Evolutionary conservation across 1,140 invertebrate species (phyloP), one percentile per base, ranked within the genome.

Genomic region (Neuroterus valhalla): DNA sequence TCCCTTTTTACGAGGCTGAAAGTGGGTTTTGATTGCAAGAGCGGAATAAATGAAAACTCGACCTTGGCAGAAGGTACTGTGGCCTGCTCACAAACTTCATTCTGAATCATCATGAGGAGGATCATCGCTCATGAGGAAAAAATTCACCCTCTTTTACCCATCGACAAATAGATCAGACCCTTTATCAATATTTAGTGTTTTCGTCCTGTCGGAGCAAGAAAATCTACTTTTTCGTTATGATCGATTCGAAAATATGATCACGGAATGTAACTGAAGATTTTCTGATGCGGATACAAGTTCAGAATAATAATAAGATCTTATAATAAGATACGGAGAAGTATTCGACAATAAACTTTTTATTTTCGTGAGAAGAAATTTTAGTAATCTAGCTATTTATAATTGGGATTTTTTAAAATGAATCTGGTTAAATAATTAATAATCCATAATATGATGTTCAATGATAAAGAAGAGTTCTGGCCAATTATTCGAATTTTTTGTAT

Each of bases 21-120:
- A 77, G 76, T 73, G 72, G 68, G 44, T 77, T 77, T 77, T 77
- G 71, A 77, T 77, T 77, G 66, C 76, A 52, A 71, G 55, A 55
- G 21, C 52, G 52, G 46, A 77, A 77, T 70, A 77, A 77, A 74
- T 72, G 43, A 68, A 74, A 66, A 42, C 21, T 46, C 48, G 45
- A 68, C 67, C 45, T 52, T 71, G 46, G 44, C 23, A 48, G 15
- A 46, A 68, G 42, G 15, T 21, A 8, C 43, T 45, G 10, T 66
- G 43, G 23, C 50, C 21, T 52, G 50, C 50, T 52, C 23, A 52
- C 17, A 2, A 52, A 52, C 8, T 10, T 52, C 8, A 52, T 21
- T 26, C 50, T 52, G 23, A 52, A 52, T 21, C 50, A 21, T 52
- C 23, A 19, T 23, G 8, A 23, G 3, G 19, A 2, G 23, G 50